Conservation (phyloP, 2,888 invertebrate genomes). For the Melanophora roralis region DNA sequence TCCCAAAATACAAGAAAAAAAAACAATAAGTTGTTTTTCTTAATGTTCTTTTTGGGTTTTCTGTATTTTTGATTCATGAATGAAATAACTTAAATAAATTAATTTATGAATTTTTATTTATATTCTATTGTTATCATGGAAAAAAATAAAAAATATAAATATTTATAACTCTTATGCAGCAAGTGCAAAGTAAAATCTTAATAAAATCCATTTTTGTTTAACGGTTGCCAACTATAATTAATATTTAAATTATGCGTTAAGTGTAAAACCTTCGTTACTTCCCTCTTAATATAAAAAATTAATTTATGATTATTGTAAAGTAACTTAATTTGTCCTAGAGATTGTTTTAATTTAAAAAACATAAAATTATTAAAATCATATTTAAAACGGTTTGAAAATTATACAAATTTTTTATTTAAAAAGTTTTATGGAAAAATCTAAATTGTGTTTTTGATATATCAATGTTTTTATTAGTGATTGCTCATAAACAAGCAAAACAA, state of each 20-base stretch:
- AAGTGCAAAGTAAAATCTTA: background rate
- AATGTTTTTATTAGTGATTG: too few relatives aligned
- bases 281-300: background rate
- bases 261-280: constrained; percentile 5
- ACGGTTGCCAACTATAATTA: background rate
- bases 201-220: background rate
- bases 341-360: background rate
- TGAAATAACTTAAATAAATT: background rate
- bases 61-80: background rate
- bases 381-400: too few relatives aligned
- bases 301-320: background rate
- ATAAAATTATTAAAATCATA: too few relatives aligned
- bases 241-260: background rate
- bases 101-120: background rate
- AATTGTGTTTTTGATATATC: too few relatives aligned
- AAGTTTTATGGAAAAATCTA: too few relatives aligned
- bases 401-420: too few relatives aligned
- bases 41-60: background rate
- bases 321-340: background rate
- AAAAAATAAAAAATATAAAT: background rate
- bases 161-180: constrained; percentile 13
- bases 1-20: background rate
- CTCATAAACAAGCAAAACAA: too few relatives aligned
- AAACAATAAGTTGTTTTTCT: background rate
- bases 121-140: background rate